Evolutionary conservation across 1,140 invertebrate genomes (phyloP).

Genomic region (Tribolium castaneum): DNA sequence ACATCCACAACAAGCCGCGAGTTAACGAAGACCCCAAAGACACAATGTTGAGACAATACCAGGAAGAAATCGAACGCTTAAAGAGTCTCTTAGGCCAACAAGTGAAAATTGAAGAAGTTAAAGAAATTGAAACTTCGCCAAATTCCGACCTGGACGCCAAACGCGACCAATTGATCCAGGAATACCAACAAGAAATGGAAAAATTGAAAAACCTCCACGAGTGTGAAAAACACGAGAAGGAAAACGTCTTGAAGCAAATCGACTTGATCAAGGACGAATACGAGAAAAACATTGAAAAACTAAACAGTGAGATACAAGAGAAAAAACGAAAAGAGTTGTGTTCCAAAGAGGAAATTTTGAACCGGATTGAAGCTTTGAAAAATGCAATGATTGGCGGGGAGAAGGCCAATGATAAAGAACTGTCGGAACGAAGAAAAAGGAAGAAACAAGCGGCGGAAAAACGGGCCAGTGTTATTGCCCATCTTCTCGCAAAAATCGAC

Average conservation of each 20-base stretch:
- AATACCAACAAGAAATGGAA: conserved; percentile 66
- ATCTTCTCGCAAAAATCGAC: conserved; percentile 76
- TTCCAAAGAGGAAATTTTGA: conserved; percentile 63
- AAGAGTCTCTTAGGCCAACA: conserved; percentile 73
- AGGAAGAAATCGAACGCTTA: conserved; percentile 85
- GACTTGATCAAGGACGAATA: conserved; percentile 64
- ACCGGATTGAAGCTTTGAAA: conserved; percentile 72
- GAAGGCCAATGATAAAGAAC: conserved; percentile 75
- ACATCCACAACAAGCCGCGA: conserved; percentile 92
- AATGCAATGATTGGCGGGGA: conserved; percentile 85
- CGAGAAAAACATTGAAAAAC: conserved; percentile 59
- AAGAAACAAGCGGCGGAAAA: conserved; percentile 78
- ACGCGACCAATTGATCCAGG: conserved; percentile 58
- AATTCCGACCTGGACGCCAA: conserved; percentile 59
- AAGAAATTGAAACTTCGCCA: conserved; percentile 21
- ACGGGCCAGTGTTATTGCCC: conserved; percentile 73
- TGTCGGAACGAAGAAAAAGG: conserved; percentile 75
- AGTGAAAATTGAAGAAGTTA: conserved; percentile 55
- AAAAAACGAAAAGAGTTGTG: conserved; percentile 53
- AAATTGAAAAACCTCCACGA: conserved; percentile 65
- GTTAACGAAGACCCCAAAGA: conserved; percentile 97
- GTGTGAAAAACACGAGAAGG: conserved; percentile 65
- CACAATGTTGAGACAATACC: conserved; percentile 86
- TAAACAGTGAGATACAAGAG: conserved; percentile 58
- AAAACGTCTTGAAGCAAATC: conserved; percentile 65